Conservation (phyloP, 2,113 vertebrate genomes). For the Mastomys coucha region DNA sequence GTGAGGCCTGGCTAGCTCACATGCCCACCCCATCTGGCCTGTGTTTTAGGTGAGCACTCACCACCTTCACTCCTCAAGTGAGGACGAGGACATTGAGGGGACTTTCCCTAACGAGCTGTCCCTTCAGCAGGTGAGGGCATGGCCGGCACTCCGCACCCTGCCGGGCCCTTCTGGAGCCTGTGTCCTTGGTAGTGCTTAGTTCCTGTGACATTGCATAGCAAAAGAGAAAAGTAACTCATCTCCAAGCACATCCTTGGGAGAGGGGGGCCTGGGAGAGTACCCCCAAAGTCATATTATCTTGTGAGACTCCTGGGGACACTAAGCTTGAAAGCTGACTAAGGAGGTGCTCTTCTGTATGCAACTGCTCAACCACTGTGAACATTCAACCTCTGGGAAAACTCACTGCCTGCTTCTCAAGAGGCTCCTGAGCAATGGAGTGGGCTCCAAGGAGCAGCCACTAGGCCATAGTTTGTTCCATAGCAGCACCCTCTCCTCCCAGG, state of each 20-base stretch:
- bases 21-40: constrained; percentile 52
- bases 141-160: constrained; percentile 47
- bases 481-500: constrained; percentile 83
- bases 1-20: constrained; percentile 20
- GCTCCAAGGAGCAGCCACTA: background rate
- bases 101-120: constrained; percentile 96
- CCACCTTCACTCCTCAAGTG: constrained; percentile 97
- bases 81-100: constrained; percentile 96
- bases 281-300: background rate
- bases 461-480: background rate
- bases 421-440: background rate
- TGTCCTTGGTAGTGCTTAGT: background rate
- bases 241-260: background rate
- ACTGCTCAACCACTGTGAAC: no score
- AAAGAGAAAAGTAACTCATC: background rate
- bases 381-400: background rate
- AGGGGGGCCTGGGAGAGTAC: background rate
- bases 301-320: background rate
- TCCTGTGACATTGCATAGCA: background rate
- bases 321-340: no score
- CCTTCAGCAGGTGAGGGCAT: constrained; percentile 93
- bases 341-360: background rate
- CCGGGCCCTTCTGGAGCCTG: background rate
- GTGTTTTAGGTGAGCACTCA: constrained; percentile 94
- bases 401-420: background rate